phyloP scores from a whole-genome alignment of 2,888 invertebrate species.

The Torymus texanus region DNA sequence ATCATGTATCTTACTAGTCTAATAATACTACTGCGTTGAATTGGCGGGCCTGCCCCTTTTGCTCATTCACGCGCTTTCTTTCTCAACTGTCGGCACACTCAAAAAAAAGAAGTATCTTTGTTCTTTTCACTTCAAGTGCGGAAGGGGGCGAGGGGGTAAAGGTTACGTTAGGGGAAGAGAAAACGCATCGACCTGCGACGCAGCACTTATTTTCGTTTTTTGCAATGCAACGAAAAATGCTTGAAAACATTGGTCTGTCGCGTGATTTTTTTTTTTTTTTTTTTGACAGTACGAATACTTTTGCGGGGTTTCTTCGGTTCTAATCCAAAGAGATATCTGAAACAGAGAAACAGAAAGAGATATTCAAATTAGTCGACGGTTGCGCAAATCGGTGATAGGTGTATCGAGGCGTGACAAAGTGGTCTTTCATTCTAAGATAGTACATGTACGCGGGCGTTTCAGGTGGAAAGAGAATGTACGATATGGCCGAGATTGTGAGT shows the following conservation, averaged over 20 bases:
- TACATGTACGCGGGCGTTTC: too few species aligned
- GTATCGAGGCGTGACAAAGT: not conserved
- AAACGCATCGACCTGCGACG: constrained; percentile 47
- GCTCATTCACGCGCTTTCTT: not conserved
- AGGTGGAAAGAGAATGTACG: too few species aligned
- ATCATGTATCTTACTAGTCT: constrained; percentile 13
- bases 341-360: constrained; percentile 63
- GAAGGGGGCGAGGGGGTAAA: too few species aligned
- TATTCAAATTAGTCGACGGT: too few species aligned
- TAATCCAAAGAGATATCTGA: constrained; percentile 67
- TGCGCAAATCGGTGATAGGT: not conserved
- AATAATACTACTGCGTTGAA: constrained; percentile 45
- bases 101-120: too few species aligned
- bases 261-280: not conserved
- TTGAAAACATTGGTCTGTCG: constrained; percentile 33
- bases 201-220: constrained; percentile 7
- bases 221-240: constrained; percentile 23
- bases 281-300: constrained; percentile 22
- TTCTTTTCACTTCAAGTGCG: too few species aligned
- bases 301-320: constrained; percentile 20
- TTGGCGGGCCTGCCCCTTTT: not conserved
- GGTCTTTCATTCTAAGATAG: too few species aligned
- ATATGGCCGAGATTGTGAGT: not conserved
- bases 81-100: not conserved
- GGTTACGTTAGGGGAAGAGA: not conserved